These are phyloP conservation scores for Cliona cf. orientalis DNA, from an alignment of 37 sponge, comb jelly and placozoan genomes.

Conservation along the genomic window DNA sequence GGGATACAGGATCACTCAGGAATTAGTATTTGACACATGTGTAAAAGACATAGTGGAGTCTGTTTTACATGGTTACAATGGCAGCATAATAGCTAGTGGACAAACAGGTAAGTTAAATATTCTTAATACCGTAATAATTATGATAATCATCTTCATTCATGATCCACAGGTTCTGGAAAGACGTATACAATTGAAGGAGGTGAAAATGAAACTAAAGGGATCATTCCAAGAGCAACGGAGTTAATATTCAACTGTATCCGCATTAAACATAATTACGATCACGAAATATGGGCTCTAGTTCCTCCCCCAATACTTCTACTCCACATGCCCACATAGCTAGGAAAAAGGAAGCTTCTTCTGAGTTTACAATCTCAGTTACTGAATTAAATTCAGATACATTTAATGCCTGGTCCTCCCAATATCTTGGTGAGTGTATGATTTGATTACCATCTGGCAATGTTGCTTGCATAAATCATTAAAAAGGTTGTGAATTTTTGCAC, in stretches of 20 bases:
- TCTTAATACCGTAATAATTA: background rate
- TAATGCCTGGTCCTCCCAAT: background rate
- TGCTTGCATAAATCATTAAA: no score
- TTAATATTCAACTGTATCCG: constrained; percentile 87
- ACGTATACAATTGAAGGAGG: constrained; percentile 89
- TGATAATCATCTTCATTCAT: background rate
- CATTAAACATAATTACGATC: no score
- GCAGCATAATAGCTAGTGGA: constrained; percentile 94
- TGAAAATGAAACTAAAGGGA: constrained; percentile 51
- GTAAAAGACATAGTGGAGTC: constrained; percentile 66
- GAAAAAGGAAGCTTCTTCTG: background rate
- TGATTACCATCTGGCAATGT: no score
- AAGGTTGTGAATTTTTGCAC: no score
- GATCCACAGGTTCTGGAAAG: constrained; percentile 86
- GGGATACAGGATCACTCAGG: constrained; percentile 67
- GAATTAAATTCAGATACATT: background rate
- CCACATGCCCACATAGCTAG: background rate
- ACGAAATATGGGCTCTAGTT: no score
- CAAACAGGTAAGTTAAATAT: constrained; percentile 75
- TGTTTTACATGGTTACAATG: constrained; percentile 89
- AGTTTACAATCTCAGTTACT: background rate
- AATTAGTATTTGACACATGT: constrained; percentile 53
- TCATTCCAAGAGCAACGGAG: constrained; percentile 86
- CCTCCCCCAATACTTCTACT: no score
- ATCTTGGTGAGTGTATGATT: no score